Evolutionary conservation across 2,113 vertebrate species (phyloP).

Genomic region (Solea solea): DNA sequence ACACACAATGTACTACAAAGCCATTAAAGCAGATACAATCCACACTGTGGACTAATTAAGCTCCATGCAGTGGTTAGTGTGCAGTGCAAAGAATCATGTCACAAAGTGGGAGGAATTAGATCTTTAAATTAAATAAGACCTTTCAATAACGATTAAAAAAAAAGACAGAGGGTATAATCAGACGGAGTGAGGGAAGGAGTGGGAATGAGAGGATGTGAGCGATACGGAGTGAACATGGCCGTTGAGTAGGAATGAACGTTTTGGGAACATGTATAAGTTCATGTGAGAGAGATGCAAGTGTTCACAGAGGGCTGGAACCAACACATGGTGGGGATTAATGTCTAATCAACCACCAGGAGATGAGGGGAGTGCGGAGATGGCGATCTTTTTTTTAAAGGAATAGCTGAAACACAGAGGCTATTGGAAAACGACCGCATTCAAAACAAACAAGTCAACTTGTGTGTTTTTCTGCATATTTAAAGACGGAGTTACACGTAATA

Average conservation of each 20-base stretch:
- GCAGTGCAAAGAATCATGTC: conserved; percentile 35
- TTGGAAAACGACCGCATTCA: neutral
- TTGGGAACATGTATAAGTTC: neutral
- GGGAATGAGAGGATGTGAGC: conserved; percentile 36
- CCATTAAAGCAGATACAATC: conserved; percentile 45
- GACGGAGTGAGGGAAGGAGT: neutral
- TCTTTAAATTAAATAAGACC: conserved; percentile 42
- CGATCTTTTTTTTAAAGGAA: neutral
- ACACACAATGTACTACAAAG: conserved; percentile 10
- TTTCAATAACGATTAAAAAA: conserved; percentile 34
- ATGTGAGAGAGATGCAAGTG: conserved; percentile 19
- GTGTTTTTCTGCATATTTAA: too few relatives aligned
- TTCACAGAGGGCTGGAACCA: neutral
- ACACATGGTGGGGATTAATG: conserved; percentile 45
- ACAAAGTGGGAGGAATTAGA: conserved; percentile 29
- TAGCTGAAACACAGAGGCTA: neutral
- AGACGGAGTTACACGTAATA: neutral
- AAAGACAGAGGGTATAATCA: conserved; percentile 15
- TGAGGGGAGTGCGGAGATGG: conserved; percentile 21
- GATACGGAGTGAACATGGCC: conserved; percentile 5
- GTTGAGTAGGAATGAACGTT: neutral
- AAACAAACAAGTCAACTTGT: neutral
- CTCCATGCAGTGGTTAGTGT: conserved; percentile 10
- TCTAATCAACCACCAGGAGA: conserved; percentile 32
- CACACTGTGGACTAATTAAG: conserved; percentile 22